Conservation (phyloP, 2,888 invertebrate genomes). For the Nomada goodeniana region DNA sequence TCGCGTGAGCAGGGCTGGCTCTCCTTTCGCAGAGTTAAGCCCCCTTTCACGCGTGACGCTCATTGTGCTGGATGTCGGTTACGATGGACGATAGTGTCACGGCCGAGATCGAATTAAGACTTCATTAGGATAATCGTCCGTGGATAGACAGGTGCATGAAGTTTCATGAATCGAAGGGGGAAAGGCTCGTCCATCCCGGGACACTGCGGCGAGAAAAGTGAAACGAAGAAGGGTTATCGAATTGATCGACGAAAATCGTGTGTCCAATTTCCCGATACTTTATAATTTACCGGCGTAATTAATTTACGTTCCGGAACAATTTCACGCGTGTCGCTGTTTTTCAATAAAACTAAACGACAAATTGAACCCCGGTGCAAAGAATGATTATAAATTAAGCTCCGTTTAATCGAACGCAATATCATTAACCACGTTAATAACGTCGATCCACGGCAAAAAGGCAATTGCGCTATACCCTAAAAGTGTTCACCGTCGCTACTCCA, state of each 20-base stretch:
- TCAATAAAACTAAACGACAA: too few relatives aligned
- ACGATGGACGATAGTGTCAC: neutral
- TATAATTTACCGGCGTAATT: neutral
- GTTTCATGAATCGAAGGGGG: neutral
- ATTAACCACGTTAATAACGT: too few relatives aligned
- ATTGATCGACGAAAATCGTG: neutral
- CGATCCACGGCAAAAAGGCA: too few relatives aligned
- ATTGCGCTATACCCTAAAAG: too few relatives aligned
- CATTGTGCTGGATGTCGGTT: neutral
- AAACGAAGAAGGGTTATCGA: too few relatives aligned
- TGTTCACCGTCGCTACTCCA: too few relatives aligned
- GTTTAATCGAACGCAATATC: neutral
- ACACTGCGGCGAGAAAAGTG: neutral
- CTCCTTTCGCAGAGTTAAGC: neutral
- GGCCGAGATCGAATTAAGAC: neutral
- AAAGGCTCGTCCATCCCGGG: too few relatives aligned
- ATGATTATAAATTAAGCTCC: neutral
- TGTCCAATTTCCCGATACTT: neutral
- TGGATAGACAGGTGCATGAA: neutral
- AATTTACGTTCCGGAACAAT: neutral
- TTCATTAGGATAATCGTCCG: neutral
- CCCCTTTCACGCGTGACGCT: conserved; percentile 10
- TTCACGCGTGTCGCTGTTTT: neutral
- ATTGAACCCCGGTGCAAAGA: neutral
- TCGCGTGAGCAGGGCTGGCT: neutral